Evolutionary conservation across 1,140 invertebrate genomes (phyloP).

Genomic region (Cyclina sinensis): DNA sequence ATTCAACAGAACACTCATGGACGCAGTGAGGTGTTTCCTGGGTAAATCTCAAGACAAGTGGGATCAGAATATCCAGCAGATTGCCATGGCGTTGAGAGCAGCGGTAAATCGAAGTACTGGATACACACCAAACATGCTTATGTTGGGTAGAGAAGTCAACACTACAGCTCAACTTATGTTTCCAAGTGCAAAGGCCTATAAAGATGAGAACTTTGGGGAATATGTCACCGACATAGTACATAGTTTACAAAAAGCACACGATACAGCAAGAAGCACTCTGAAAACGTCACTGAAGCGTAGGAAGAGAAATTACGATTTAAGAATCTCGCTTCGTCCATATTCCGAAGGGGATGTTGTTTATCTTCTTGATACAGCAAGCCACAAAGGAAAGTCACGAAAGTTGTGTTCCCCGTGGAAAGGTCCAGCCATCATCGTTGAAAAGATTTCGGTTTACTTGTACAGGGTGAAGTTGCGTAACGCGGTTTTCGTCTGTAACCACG

Average conservation of each 20-base stretch:
- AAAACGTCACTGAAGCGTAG: slow-evolving; percentile 21
- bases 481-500: slow-evolving; percentile 13
- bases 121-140: neutral
- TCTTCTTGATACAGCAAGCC: slow-evolving; percentile 10
- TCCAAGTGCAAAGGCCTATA: neutral
- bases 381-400: neutral
- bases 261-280: slow-evolving; percentile 1
- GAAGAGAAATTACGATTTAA: slow-evolving; percentile 19
- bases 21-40: slow-evolving; percentile 32
- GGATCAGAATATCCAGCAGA: slow-evolving; percentile 16
- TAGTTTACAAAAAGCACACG: neutral
- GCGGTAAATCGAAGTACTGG: slow-evolving; percentile 15
- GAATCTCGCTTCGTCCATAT: neutral
- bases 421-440: neutral
- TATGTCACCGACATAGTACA: neutral
- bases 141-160: slow-evolving; percentile 23
- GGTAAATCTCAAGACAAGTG: slow-evolving; percentile 31
- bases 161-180: slow-evolving; percentile 33
- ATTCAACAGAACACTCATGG: slow-evolving; percentile 67
- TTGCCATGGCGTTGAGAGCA: slow-evolving; percentile 2
- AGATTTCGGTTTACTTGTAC: neutral
- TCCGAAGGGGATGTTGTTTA: slow-evolving; percentile 4
- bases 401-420: slow-evolving; percentile 1
- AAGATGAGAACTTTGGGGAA: neutral
- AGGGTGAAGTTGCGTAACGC: slow-evolving; percentile 26